Evolutionary conservation across 2,888 invertebrate genomes (phyloP).

Genomic region (Dichetophora obliterata): DNA sequence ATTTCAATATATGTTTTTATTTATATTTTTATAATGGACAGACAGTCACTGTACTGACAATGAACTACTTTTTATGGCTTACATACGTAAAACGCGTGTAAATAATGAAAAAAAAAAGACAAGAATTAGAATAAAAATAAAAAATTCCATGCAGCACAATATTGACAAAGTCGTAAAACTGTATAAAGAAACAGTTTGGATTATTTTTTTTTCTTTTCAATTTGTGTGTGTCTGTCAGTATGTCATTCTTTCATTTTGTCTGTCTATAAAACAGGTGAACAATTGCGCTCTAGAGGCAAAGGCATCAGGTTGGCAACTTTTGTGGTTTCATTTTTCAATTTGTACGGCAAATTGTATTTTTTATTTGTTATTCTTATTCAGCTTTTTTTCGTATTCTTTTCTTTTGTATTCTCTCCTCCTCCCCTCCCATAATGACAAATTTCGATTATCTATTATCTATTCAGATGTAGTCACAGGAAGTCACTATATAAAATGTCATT

Average conservation of each 20-base stretch:
- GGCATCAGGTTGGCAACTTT: conserved; percentile 15
- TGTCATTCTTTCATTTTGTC: background rate
- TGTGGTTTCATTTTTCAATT: conserved; percentile 38
- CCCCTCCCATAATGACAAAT: background rate
- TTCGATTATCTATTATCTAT: conserved; percentile 26
- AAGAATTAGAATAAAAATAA: background rate
- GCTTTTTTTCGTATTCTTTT: too few relatives aligned
- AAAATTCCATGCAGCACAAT: background rate
- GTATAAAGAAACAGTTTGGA: background rate
- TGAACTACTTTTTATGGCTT: conserved; percentile 22
- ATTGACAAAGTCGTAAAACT: background rate
- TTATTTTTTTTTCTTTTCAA: background rate
- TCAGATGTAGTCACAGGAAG: conserved; percentile 19
- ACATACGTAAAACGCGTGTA: background rate
- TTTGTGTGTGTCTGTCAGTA: background rate
- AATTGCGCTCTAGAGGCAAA: background rate
- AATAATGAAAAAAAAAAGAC: background rate
- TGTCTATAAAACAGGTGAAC: background rate
- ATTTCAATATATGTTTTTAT: too few relatives aligned
- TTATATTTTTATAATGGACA: too few relatives aligned
- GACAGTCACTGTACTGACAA: background rate
- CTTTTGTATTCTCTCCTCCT: background rate
- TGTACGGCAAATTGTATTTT: conserved; percentile 23
- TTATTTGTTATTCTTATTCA: background rate
- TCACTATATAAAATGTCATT: conserved; percentile 20